Evolutionary conservation across 2,888 invertebrate genomes (phyloP), one percentile per base, ranked within the genome.

Genomic region (Trimorus sp.): DNA sequence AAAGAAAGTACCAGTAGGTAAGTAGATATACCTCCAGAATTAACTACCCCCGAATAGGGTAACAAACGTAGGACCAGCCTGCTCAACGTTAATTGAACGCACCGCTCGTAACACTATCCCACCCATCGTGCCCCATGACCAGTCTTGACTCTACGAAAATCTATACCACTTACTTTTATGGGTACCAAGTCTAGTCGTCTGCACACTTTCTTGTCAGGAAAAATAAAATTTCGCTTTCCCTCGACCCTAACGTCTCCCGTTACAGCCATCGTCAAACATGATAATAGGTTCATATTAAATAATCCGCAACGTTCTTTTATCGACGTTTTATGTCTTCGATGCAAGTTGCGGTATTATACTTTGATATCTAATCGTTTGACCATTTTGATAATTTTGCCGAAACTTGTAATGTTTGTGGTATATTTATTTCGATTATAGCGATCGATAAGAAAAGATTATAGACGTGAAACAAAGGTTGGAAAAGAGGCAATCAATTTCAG

Each of bases 141-240:
- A 65, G 75, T 84, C 85, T 86, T 85, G 85, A 75, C 86, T 84
- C 87, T 88, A 87, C 87, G 89, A 82, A 85, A 91, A 91, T 91
- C 91, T 89, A 91, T 91, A 90, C 91, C 90, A 91, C 90, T 91
- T 91, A 90, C 90, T 90, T 91, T 91, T 91, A 91, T 89, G 87
- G 90, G 88, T 88, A 87, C 88, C 84, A 85, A 86, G 88, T 87
- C 89, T 87, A 88, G 88, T 89, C 87, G 88, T 86, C 86, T 88
- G 87, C 87, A 84, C 85, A 85, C 86, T 84, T 86, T 83, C 85
- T 84, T 63, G 69, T 60, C 42, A 80, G 84, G 78, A 71, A 84
- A 86, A 88, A 89, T 88, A 88, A 89, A 89, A 89, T 86, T 78
- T 76, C 78, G 65, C 59, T 82, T 83, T 78, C 75, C 56, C 49